Conservation (phyloP, 2,888 invertebrate species). For the Ophioninae sp. region DNA sequence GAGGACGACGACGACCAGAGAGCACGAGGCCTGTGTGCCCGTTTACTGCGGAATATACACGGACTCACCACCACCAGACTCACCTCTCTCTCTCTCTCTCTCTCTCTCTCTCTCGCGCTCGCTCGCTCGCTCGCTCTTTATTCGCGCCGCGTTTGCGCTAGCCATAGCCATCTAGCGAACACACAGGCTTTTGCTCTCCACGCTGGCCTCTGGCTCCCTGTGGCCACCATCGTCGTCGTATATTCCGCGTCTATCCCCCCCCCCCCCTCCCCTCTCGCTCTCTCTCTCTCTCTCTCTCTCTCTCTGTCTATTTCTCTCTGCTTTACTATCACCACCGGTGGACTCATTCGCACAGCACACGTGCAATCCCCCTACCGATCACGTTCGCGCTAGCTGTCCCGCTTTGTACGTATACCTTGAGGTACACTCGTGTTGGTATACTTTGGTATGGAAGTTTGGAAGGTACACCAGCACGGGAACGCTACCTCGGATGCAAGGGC, state of each 20-base stretch:
- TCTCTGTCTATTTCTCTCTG: not conserved
- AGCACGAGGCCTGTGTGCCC: slow-evolving; percentile 63
- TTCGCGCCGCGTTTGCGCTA: slow-evolving; percentile 47
- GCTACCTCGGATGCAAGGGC: not conserved
- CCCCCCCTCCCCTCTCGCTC: slow-evolving; percentile 1
- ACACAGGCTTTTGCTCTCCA: slow-evolving; percentile 45
- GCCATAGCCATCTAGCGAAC: slow-evolving; percentile 54
- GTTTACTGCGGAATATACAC: slow-evolving; percentile 67
- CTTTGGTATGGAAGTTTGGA: slow-evolving; percentile 16
- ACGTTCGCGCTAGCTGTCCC: slow-evolving; percentile 50
- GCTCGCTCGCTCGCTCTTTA: slow-evolving; percentile 29
- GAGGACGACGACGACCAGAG: slow-evolving; percentile 45
- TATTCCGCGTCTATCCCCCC: slow-evolving; percentile 29
- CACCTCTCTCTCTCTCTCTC: slow-evolving; percentile 43
- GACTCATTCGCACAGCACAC: slow-evolving; percentile 56
- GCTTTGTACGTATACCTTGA: slow-evolving; percentile 13
- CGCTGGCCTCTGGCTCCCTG: slow-evolving; percentile 47
- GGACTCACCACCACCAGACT: slow-evolving; percentile 47
- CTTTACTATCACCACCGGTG: slow-evolving; percentile 15
- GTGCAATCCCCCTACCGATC: slow-evolving; percentile 55
- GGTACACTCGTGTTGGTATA: not conserved
- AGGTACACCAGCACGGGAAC: not conserved
- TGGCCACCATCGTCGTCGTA: slow-evolving; percentile 55
- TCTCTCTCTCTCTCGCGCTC: slow-evolving; percentile 16
- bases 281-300: slow-evolving; percentile 1